phyloP scores from a whole-genome alignment of 2,113 vertebrate species.

The Vidua macroura region DNA sequence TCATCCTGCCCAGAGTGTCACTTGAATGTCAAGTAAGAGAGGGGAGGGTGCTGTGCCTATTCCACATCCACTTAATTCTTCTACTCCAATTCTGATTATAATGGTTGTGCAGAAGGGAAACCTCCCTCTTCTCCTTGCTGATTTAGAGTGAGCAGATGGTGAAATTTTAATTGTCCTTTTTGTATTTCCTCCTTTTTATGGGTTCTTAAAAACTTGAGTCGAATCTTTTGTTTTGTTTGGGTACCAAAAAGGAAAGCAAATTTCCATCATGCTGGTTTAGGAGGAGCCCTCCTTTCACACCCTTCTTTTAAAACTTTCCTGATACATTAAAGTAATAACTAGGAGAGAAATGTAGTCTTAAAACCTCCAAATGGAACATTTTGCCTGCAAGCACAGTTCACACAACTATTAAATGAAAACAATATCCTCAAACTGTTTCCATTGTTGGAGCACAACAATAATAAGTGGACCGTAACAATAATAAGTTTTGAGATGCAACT shows the following conservation, averaged over 20 bases:
- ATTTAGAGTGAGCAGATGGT: slow-evolving; percentile 71
- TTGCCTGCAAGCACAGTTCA: background rate
- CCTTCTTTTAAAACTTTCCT: background rate
- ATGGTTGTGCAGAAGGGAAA: background rate
- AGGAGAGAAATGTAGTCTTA: background rate
- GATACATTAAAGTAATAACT: background rate
- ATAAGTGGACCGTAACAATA: background rate
- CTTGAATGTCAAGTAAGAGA: background rate
- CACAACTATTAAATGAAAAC: background rate
- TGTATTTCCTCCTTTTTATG: slow-evolving; percentile 36
- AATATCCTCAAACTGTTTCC: background rate
- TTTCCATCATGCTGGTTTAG: slow-evolving; percentile 1
- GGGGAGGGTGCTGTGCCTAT: background rate
- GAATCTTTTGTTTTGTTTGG: slow-evolving; percentile 43
- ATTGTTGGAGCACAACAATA: background rate
- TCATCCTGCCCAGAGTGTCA: slow-evolving; percentile 21
- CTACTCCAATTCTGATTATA: slow-evolving; percentile 24
- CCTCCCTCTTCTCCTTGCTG: slow-evolving; percentile 18
- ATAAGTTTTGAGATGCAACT: background rate
- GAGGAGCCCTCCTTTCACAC: slow-evolving; percentile 9
- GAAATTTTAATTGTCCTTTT: slow-evolving; percentile 61
- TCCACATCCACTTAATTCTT: slow-evolving; percentile 15
- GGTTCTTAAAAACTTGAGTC: slow-evolving; percentile 24
- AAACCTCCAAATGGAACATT: background rate
- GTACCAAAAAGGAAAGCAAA: slow-evolving; percentile 11